Evolutionary conservation across 2,888 invertebrate genomes (phyloP).

Genomic region (Acheta domesticus): DNA sequence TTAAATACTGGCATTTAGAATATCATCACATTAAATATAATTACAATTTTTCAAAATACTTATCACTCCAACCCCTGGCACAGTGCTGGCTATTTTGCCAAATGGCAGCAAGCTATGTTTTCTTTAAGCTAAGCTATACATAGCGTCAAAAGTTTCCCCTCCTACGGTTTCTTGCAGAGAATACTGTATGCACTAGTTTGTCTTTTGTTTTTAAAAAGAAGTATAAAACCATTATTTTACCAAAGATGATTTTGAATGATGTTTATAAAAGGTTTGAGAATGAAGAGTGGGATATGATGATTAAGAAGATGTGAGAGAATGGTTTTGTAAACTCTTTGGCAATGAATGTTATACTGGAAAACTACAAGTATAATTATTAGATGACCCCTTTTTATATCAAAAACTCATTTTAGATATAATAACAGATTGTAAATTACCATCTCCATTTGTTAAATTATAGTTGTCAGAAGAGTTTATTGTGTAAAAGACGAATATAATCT

Average conservation of each 20-base stretch:
- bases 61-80: not conserved
- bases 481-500: constrained; percentile 25
- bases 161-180: not conserved
- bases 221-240: constrained; percentile 30
- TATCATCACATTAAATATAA: not conserved
- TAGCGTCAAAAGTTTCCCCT: constrained; percentile 33
- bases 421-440: constrained; percentile 18
- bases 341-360: constrained; percentile 24
- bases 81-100: not conserved
- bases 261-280: not conserved
- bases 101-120: constrained; percentile 10
- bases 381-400: not conserved
- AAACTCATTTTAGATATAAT: not conserved
- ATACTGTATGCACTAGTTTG: constrained; percentile 19
- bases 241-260: constrained; percentile 32
- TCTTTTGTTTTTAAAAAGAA: constrained; percentile 25
- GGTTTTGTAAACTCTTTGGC: not conserved
- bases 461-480: constrained; percentile 5
- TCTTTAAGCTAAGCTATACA: constrained; percentile 3
- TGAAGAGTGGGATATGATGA: not conserved
- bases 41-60: not conserved
- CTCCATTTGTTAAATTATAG: not conserved
- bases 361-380: constrained; percentile 23
- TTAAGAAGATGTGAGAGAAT: constrained; percentile 12
- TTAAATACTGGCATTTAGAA: not conserved